Evolutionary conservation across 2,797 vertebrate species (phyloP).

Genomic region (Chiloscyllium punctatum): DNA sequence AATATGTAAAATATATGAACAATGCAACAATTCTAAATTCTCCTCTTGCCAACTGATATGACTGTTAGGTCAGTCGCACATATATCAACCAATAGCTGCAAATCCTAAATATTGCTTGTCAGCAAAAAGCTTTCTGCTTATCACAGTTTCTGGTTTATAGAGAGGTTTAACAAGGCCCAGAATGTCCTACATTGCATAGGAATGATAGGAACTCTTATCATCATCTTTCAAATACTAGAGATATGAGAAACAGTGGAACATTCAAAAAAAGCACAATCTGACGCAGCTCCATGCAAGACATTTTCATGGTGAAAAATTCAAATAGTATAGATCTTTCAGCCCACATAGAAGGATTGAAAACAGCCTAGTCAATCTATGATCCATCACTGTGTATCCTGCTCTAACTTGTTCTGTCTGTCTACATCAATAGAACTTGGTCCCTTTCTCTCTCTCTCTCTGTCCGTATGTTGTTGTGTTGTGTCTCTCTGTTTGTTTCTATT

Average conservation of each 20-base stretch:
- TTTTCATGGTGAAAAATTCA: neutral
- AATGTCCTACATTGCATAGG: neutral
- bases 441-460: neutral
- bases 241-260: neutral
- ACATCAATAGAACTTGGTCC: neutral
- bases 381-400: neutral
- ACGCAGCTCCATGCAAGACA: neutral
- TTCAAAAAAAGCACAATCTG: neutral
- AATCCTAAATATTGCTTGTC: neutral
- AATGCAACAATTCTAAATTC: neutral
- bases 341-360: neutral
- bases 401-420: neutral
- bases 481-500: neutral
- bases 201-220: neutral
- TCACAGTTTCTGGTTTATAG: neutral
- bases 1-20: neutral
- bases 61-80: neutral
- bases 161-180: neutral
- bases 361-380: neutral
- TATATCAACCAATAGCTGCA: neutral
- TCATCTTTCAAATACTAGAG: neutral
- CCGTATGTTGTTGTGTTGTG: neutral
- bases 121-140: neutral
- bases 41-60: neutral
- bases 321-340: neutral